phyloP scores from a whole-genome alignment of 2,797 vertebrate species.

The Lophotriccus pileatus region DNA sequence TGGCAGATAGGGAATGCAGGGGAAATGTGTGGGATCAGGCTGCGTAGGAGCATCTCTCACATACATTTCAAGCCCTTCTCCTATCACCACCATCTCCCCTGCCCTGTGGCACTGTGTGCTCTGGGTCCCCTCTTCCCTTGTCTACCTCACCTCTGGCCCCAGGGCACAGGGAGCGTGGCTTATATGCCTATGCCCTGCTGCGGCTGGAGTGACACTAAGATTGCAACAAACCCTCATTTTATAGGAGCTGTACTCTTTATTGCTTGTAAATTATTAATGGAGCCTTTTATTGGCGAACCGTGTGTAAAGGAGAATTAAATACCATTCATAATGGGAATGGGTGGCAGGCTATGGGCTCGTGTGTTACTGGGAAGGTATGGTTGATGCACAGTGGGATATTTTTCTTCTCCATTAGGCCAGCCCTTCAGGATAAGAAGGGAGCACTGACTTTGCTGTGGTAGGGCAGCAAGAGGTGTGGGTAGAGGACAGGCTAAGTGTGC shows the following conservation, averaged over 20 bases:
- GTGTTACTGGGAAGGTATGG: background rate
- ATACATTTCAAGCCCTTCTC: background rate
- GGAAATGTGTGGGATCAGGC: background rate
- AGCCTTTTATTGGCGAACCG: conserved; percentile 12
- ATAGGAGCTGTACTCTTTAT: conserved; percentile 27
- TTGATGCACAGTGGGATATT: fast-evolving
- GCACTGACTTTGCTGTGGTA: background rate
- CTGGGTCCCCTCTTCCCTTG: background rate
- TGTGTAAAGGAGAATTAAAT: conserved; percentile 70
- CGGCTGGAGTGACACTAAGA: background rate
- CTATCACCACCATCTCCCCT: background rate
- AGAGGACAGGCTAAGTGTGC: background rate
- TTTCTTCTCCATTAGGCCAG: background rate
- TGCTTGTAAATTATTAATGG: conserved; percentile 47
- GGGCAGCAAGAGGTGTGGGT: background rate
- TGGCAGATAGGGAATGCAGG: background rate
- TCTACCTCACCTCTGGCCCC: background rate
- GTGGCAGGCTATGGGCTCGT: background rate
- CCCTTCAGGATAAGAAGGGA: background rate
- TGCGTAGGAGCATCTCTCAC: background rate
- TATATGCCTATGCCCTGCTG: background rate
- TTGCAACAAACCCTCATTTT: background rate
- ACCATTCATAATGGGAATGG: conserved; percentile 35
- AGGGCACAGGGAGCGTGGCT: background rate
- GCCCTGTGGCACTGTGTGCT: background rate